Percentiles rank a stretch among this genome's conserved stretches.
Evolutionary conservation across 2,797 vertebrate species (phyloP).

Genomic region (Sarcoramphus papa): DNA sequence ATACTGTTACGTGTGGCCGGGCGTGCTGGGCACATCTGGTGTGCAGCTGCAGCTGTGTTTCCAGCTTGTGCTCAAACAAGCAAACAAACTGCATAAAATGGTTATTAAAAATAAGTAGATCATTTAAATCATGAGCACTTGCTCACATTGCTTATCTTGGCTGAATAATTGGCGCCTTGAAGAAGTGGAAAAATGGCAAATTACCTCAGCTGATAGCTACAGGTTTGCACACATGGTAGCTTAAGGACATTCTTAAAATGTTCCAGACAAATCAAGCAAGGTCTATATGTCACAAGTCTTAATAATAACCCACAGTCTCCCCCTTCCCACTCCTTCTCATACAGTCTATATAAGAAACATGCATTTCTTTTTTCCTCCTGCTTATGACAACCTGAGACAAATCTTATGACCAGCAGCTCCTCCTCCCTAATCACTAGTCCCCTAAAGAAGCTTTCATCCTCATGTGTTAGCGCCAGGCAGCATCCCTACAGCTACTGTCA

Average conservation of each 20-base stretch:
- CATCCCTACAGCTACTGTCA: not conserved
- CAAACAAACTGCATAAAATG: not conserved
- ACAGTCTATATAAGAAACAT: not conserved
- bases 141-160: not conserved
- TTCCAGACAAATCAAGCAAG: not conserved
- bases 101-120: not conserved
- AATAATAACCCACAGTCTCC: not conserved
- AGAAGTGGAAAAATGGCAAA: not conserved
- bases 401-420: not conserved
- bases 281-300: not conserved
- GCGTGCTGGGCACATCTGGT: not conserved
- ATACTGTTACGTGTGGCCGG: accelerated
- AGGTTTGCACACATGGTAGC: not conserved
- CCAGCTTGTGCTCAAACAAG: not conserved
- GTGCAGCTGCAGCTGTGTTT: not conserved
- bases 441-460: not conserved
- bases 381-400: not conserved
- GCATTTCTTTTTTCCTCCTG: not conserved
- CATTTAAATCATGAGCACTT: not conserved
- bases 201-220: not conserved
- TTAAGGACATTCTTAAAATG: not conserved
- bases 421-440: not conserved
- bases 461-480: not conserved
- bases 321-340: not conserved
- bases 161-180: not conserved